These are phyloP conservation scores for Cryptoleucopteryx plumbea DNA, from an alignment of 2,113 vertebrate genomes.

Conservation along the genomic window DNA sequence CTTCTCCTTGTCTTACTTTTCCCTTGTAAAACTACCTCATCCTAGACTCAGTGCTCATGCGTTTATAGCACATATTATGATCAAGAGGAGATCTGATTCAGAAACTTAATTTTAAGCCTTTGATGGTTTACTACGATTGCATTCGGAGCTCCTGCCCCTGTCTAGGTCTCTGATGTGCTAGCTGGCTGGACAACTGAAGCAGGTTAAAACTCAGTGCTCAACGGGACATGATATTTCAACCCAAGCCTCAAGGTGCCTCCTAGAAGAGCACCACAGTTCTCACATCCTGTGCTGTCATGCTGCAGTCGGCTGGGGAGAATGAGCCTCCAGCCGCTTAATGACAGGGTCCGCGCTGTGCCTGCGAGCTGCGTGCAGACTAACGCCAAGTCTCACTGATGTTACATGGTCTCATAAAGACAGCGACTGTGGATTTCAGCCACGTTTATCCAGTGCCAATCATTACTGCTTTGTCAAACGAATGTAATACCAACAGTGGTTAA, in stretches of 20 bases:
- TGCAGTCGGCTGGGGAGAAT: neutral
- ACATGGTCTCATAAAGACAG: neutral
- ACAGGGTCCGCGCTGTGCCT: neutral
- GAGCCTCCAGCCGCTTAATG: neutral
- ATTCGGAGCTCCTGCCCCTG: neutral
- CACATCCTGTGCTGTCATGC: rapidly evolving
- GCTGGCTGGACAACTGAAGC: neutral
- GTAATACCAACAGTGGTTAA: neutral
- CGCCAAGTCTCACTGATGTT: neutral
- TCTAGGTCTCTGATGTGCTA: neutral
- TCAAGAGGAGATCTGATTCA: neutral
- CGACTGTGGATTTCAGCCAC: rapidly evolving
- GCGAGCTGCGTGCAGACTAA: neutral
- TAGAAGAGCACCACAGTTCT: neutral
- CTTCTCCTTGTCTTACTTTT: neutral
- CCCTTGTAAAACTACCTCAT: neutral
- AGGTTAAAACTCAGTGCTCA: neutral
- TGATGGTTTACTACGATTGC: neutral
- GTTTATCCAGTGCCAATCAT: neutral
- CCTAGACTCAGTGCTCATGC: neutral
- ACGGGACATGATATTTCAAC: neutral
- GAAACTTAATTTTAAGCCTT: neutral
- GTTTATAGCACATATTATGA: neutral
- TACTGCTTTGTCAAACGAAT: neutral
- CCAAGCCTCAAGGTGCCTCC: too few species aligned